Conservation (phyloP, 2,113 vertebrate species). For the Catharus fuscescens region DNA sequence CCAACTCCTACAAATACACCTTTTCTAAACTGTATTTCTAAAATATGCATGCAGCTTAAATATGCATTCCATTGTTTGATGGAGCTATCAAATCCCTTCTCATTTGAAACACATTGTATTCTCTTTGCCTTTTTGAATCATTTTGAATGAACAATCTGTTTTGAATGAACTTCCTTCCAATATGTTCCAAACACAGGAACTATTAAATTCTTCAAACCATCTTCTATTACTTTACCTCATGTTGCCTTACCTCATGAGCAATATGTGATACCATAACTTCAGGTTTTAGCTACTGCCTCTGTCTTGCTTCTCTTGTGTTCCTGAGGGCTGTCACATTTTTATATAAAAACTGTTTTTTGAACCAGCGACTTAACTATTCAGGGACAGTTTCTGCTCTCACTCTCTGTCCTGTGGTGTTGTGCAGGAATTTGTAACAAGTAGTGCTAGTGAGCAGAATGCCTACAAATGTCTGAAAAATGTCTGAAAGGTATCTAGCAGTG, state of each 20-base stretch:
- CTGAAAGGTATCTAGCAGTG: neutral
- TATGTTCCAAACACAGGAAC: neutral
- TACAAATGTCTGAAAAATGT: neutral
- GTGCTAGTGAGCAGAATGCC: neutral
- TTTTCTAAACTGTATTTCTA: neutral
- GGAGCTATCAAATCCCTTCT: neutral
- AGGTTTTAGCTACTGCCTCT: neutral
- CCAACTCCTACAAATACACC: neutral
- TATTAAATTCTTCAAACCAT: neutral
- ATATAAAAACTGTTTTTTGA: neutral
- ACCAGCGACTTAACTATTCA: neutral
- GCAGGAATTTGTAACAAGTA: neutral
- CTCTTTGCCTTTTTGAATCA: neutral
- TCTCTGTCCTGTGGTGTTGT: neutral
- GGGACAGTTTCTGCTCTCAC: neutral
- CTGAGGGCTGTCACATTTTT: neutral
- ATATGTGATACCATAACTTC: neutral
- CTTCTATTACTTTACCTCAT: neutral
- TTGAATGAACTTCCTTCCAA: neutral
- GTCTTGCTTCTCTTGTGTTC: neutral
- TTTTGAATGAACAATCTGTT: neutral
- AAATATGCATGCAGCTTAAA: neutral
- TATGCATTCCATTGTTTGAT: neutral
- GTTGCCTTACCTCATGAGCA: neutral
- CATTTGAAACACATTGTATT: neutral